Percentiles rank a stretch among this genome's conserved stretches.
Conservation (phyloP, 2,113 vertebrate genomes). For the Platysternon megacephalum region DNA sequence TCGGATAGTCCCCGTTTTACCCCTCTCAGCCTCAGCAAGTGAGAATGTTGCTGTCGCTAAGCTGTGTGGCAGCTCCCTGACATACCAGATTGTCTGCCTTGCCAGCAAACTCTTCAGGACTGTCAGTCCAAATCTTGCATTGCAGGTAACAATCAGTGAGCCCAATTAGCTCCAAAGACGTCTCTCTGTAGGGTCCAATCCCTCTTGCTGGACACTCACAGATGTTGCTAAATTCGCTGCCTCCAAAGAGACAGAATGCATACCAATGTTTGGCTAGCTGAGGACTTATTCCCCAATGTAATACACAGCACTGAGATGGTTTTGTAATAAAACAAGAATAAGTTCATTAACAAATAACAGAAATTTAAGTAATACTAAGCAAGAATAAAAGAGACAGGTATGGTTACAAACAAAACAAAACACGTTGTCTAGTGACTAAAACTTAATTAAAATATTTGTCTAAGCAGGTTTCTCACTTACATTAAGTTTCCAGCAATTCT, state of each 20-base stretch:
- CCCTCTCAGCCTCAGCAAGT: not conserved
- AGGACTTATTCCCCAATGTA: not conserved
- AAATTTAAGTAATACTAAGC: not conserved
- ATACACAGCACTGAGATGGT: not conserved
- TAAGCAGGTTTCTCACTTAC: not conserved
- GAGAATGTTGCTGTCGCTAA: not conserved
- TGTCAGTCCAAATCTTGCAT: not conserved
- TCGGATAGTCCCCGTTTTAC: not conserved
- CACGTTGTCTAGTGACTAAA: not conserved
- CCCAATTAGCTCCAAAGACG: not conserved
- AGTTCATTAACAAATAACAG: not conserved
- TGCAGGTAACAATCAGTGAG: not conserved
- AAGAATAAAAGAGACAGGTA: not conserved
- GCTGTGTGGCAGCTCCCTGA: not conserved
- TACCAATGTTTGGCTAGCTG: not conserved
- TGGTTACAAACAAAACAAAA: not conserved
- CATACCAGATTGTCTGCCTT: not conserved
- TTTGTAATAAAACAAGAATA: not conserved
- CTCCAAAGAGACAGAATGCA: not conserved
- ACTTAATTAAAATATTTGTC: not conserved
- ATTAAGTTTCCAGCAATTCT: not conserved
- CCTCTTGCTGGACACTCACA: not conserved
- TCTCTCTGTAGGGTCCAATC: not conserved
- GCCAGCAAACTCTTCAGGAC: not conserved
- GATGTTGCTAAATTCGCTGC: not conserved